Percentiles rank a stretch among this genome's conserved stretches.
Conservation (phyloP, 53 echinoderm and acorn worm genomes). For the Astropecten irregularis region DNA sequence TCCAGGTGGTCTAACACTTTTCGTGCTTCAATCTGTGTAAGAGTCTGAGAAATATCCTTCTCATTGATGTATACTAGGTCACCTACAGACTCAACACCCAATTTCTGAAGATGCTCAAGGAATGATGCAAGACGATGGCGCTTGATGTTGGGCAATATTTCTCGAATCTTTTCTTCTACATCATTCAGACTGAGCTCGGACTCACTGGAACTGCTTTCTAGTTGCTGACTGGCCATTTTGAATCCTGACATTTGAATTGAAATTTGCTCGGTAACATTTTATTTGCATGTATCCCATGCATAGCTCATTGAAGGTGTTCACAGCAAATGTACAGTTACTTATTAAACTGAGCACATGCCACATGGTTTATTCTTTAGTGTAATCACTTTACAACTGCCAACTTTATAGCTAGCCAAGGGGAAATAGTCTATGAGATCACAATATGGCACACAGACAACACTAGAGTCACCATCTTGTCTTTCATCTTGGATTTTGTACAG, state of each 20-base stretch:
- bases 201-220: slow-evolving; percentile 19
- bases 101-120: slow-evolving; percentile 1
- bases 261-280: neutral
- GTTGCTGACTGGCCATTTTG: neutral
- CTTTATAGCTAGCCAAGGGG: slow-evolving; percentile 41
- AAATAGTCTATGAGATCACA: slow-evolving; percentile 20
- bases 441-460: slow-evolving; percentile 7
- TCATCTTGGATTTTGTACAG: slow-evolving; percentile 27
- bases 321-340: slow-evolving; percentile 21
- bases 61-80: slow-evolving; percentile 56
- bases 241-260: slow-evolving; percentile 1
- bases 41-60: slow-evolving; percentile 32
- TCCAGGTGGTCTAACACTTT: slow-evolving; percentile 32
- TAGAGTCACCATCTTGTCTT: slow-evolving; percentile 8
- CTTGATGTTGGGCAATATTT: slow-evolving; percentile 36
- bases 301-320: slow-evolving; percentile 12
- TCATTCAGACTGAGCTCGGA: slow-evolving; percentile 27
- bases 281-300: slow-evolving; percentile 7
- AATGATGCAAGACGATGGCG: slow-evolving; percentile 9
- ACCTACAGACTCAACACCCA: slow-evolving; percentile 44
- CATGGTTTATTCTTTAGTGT: slow-evolving; percentile 51
- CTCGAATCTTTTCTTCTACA: slow-evolving; percentile 30
- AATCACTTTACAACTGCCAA: slow-evolving; percentile 7
- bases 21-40: slow-evolving; percentile 57
- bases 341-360: slow-evolving; percentile 11